phyloP scores from a whole-genome alignment of 2,888 invertebrate species.

The Megamerina dolium region DNA sequence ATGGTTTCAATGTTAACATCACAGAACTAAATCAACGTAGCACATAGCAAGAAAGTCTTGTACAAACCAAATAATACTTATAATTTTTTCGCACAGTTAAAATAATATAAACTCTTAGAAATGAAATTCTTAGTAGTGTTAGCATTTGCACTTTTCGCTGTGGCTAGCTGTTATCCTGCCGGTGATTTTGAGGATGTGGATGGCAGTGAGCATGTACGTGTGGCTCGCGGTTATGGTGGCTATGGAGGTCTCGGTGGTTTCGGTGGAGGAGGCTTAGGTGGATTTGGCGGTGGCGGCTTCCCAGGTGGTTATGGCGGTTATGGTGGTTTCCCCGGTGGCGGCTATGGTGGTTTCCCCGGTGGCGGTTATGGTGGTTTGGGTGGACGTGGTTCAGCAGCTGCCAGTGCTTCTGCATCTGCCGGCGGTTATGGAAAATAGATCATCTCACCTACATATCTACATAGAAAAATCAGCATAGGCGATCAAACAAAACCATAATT shows the following conservation, averaged over 20 bases:
- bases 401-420: neutral
- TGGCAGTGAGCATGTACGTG: conserved; percentile 11
- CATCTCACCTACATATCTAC: too few species aligned
- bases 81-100: too few species aligned
- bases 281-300: conserved; percentile 11
- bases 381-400: conserved; percentile 5
- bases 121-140: neutral
- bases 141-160: neutral
- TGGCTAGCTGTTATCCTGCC: conserved; percentile 3
- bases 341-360: conserved; percentile 7
- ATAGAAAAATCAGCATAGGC: too few species aligned
- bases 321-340: neutral
- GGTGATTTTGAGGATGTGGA: neutral
- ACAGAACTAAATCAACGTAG: too few species aligned
- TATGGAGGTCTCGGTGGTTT: neutral
- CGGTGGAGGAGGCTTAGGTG: conserved; percentile 1
- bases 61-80: too few species aligned
- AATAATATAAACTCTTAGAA: too few species aligned
- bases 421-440: conserved; percentile 4
- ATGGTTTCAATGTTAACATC: too few species aligned
- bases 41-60: too few species aligned
- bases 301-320: conserved; percentile 9
- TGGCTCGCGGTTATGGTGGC: conserved; percentile 12
- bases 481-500: too few species aligned
- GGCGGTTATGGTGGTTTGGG: conserved; percentile 7